Evolutionary conservation across 1,140 invertebrate genomes (phyloP).

Genomic region (Brachionus rotundiformis): DNA sequence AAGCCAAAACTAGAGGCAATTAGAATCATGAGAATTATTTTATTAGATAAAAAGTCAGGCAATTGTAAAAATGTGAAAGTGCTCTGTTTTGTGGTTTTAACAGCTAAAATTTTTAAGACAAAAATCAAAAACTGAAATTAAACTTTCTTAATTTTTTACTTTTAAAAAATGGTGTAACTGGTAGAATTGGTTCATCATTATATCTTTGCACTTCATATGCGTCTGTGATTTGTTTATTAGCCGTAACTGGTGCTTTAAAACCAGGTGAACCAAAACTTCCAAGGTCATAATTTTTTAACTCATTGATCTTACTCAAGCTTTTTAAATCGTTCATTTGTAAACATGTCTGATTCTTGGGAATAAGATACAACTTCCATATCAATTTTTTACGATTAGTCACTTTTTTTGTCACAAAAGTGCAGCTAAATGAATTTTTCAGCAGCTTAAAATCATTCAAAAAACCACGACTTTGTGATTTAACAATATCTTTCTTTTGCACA

Average conservation of each 20-base stretch:
- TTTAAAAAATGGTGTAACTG: neutral
- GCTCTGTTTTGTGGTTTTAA: neutral
- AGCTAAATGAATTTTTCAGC: conserved; percentile 5
- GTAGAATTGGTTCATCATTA: conserved; percentile 5
- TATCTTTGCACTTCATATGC: neutral
- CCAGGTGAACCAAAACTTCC: neutral
- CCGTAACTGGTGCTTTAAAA: neutral
- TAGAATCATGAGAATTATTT: conserved; percentile 18
- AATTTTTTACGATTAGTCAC: conserved; percentile 36
- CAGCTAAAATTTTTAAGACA: too few species aligned
- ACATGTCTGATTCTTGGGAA: conserved; percentile 41
- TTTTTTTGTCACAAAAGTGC: conserved; percentile 35
- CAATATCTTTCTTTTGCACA: neutral
- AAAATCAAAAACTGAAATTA: too few species aligned
- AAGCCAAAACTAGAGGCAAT: conserved; percentile 35
- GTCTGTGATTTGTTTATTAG: neutral
- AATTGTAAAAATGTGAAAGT: neutral
- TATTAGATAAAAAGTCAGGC: neutral
- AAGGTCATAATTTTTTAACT: conserved; percentile 26
- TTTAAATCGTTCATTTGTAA: conserved; percentile 34
- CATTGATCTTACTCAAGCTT: conserved; percentile 10
- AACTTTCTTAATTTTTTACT: too few species aligned
- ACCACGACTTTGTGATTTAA: neutral
- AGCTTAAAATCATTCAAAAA: neutral
- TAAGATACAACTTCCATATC: conserved; percentile 45